A percentile compares a stretch with the other conserved stretches of the same genome.
phyloP scores from a whole-genome alignment of 2,888 invertebrate species.

The Elmis aenea region DNA sequence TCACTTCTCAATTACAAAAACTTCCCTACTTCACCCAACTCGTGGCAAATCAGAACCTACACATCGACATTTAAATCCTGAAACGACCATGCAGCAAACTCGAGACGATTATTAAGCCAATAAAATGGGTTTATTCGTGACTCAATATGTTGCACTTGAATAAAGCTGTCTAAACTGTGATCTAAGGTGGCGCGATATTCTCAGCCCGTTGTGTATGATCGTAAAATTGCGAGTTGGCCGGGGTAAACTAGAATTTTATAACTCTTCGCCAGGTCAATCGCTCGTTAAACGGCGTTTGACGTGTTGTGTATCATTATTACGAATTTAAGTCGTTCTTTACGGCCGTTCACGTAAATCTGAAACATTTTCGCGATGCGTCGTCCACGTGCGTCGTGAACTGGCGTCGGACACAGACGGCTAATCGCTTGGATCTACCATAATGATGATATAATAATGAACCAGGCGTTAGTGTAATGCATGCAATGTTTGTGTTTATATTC shows the following conservation, averaged over 20 bases:
- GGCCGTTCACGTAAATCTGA: too few relatives aligned
- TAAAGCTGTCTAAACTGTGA: too few relatives aligned
- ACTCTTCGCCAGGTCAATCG: conserved; percentile 8
- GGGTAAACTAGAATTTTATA: conserved; percentile 4
- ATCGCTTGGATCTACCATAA: too few relatives aligned
- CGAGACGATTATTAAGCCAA: conserved; percentile 1
- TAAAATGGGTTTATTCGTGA: neutral
- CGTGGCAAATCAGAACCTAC: too few relatives aligned
- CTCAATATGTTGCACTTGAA: neutral
- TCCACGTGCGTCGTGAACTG: too few relatives aligned
- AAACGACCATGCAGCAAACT: neutral
- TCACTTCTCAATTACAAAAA: too few relatives aligned
- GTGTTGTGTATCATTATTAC: conserved; percentile 4
- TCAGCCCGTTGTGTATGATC: conserved; percentile 6
- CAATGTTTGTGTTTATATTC: neutral
- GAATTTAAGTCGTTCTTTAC: too few relatives aligned
- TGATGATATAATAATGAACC: neutral
- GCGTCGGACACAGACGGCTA: too few relatives aligned
- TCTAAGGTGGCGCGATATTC: conserved; percentile 11
- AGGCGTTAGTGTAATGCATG: neutral
- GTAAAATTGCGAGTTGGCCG: conserved; percentile 7
- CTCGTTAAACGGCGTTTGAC: conserved; percentile 9
- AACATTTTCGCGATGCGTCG: too few relatives aligned
- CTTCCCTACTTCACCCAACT: too few relatives aligned
- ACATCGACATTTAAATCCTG: conserved; percentile 1